These are phyloP conservation scores for Shargacucullia verbasci DNA, from an alignment of 2,888 invertebrate species.

Conservation along the genomic window DNA sequence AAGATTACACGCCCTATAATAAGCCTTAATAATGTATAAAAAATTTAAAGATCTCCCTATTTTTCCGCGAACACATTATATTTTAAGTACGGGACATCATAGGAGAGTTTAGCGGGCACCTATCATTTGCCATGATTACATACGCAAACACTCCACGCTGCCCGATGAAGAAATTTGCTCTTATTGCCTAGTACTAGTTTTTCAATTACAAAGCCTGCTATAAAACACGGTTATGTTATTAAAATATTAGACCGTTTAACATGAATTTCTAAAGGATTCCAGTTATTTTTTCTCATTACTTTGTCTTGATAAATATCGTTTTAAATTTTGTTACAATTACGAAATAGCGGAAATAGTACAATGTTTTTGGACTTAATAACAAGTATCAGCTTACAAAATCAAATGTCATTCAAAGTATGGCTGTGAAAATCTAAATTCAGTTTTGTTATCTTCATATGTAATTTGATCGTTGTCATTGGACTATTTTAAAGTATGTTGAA, in stretches of 20 bases:
- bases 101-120: slow-evolving; percentile 58
- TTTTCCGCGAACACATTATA: slow-evolving; percentile 48
- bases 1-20: slow-evolving; percentile 15
- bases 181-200: slow-evolving; percentile 63
- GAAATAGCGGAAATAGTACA: too few relatives aligned
- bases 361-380: too few relatives aligned
- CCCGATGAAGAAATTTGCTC: slow-evolving; percentile 82
- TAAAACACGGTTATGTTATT: slow-evolving; percentile 36
- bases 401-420: too few relatives aligned
- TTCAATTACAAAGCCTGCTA: slow-evolving; percentile 62
- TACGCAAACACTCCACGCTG: slow-evolving; percentile 70
- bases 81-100: slow-evolving; percentile 39
- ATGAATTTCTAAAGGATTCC: slow-evolving; percentile 3
- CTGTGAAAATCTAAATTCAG: too few relatives aligned
- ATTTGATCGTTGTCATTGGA: slow-evolving; percentile 1
- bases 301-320: too few relatives aligned
- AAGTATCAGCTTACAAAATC: too few relatives aligned
- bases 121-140: slow-evolving; percentile 81
- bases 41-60: slow-evolving; percentile 32
- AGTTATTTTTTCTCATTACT: slow-evolving; percentile 25
- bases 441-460: slow-evolving; percentile 3
- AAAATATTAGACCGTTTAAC: slow-evolving; percentile 34
- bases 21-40: slow-evolving; percentile 24
- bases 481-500: too few relatives aligned
- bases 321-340: too few relatives aligned